Conservation (phyloP, 1,140 invertebrate genomes). For the Rhagoletis pomonella region DNA sequence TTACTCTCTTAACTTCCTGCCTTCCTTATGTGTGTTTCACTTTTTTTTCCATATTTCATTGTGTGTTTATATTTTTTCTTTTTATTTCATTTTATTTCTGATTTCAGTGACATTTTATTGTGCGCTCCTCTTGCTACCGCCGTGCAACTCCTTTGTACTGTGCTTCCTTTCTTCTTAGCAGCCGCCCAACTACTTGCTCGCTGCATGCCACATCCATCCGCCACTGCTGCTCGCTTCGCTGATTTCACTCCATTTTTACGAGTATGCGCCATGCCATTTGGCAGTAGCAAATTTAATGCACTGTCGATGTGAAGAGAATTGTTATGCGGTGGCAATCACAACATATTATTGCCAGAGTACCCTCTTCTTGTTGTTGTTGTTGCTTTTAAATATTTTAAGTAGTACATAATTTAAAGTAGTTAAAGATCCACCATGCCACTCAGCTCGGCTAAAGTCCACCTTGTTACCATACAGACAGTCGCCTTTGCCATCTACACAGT, state of each 20-base stretch:
- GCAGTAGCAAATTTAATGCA: slow-evolving; percentile 27
- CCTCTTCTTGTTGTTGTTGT: slow-evolving; percentile 8
- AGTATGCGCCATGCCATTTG: slow-evolving; percentile 40
- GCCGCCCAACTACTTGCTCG: slow-evolving; percentile 13
- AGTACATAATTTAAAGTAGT: slow-evolving; percentile 32
- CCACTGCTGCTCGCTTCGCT: slow-evolving; percentile 7
- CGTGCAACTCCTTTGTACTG: not conserved
- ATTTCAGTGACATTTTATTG: not conserved
- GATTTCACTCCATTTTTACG: slow-evolving; percentile 49
- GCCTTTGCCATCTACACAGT: not conserved
- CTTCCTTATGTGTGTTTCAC: not conserved
- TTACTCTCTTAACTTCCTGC: not conserved
- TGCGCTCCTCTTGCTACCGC: not conserved
- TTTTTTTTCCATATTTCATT: not conserved
- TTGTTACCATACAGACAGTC: not conserved
- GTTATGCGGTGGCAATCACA: not conserved
- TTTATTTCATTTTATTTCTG: not conserved
- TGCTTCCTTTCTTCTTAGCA: not conserved
- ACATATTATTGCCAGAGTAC: not conserved
- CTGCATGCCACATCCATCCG: not conserved
- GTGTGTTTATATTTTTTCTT: not conserved
- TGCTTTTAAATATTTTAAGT: slow-evolving; percentile 45
- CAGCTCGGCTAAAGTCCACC: not conserved
- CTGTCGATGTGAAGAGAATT: slow-evolving; percentile 18
- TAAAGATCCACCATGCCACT: not conserved